Percentiles rank a stretch among this genome's conserved stretches.
phyloP scores from a whole-genome alignment of 2,888 invertebrate genomes.

The Drosophila anceps region DNA sequence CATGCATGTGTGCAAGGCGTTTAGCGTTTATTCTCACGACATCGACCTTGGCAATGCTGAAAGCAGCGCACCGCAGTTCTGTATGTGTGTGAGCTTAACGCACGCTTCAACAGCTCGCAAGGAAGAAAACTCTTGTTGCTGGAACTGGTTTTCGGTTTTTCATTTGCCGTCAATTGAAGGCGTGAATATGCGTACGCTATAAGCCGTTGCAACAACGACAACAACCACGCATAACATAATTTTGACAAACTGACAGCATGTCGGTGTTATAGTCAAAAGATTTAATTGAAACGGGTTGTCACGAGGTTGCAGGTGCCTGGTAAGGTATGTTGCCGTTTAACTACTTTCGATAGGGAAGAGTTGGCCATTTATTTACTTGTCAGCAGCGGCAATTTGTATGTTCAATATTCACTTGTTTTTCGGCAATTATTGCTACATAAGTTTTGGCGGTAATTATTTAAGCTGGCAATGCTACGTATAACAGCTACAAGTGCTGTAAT shows the following conservation, averaged over 20 bases:
- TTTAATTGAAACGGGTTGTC: constrained; percentile 38
- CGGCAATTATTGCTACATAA: neutral
- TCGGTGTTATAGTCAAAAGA: constrained; percentile 22
- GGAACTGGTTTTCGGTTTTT: constrained; percentile 67
- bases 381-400: constrained; percentile 33
- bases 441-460: constrained; percentile 19
- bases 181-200: constrained; percentile 71
- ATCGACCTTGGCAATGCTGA: constrained; percentile 73
- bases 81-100: constrained; percentile 41
- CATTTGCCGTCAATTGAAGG: constrained; percentile 56
- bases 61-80: constrained; percentile 25
- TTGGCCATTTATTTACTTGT: constrained; percentile 45
- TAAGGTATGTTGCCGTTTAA: constrained; percentile 36
- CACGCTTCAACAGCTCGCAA: constrained; percentile 46
- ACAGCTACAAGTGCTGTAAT: constrained; percentile 18
- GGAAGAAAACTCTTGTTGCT: constrained; percentile 69
- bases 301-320: constrained; percentile 25
- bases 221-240: constrained; percentile 32
- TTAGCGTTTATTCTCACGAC: constrained; percentile 59
- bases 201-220: constrained; percentile 16
- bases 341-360: constrained; percentile 60
- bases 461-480: constrained; percentile 11
- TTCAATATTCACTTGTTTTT: neutral
- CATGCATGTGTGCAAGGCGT: constrained; percentile 23
- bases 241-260: constrained; percentile 54